Percentiles rank a stretch among this genome's conserved stretches.
phyloP scores from a whole-genome alignment of 2,888 invertebrate species.

The Plagodis pulveraria region DNA sequence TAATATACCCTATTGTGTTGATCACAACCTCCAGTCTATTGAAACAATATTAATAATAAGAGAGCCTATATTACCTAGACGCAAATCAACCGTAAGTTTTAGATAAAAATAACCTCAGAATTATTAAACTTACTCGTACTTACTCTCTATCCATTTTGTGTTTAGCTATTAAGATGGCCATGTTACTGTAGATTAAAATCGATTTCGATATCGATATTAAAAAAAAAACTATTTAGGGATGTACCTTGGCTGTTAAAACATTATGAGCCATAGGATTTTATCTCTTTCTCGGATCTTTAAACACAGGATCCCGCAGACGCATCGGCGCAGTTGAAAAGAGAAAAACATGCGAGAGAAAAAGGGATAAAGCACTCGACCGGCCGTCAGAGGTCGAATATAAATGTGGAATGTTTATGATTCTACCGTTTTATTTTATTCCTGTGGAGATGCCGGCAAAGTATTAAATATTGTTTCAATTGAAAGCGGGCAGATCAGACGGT shows the following conservation, averaged over 20 bases:
- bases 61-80: too few relatives aligned
- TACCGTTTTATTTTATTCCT: slow-evolving; percentile 84
- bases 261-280: slow-evolving; percentile 81
- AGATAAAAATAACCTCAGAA: too few relatives aligned
- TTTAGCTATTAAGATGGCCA: slow-evolving; percentile 19
- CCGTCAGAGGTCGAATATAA: slow-evolving; percentile 83
- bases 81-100: too few relatives aligned
- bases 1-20: too few relatives aligned
- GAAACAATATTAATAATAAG: too few relatives aligned
- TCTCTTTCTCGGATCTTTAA: slow-evolving; percentile 75
- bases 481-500: slow-evolving; percentile 77
- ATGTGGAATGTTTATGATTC: slow-evolving; percentile 85
- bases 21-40: too few relatives aligned
- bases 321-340: slow-evolving; percentile 73
- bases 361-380: slow-evolving; percentile 59
- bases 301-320: slow-evolving; percentile 74
- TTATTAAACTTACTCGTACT: slow-evolving; percentile 4
- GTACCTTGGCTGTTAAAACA: slow-evolving; percentile 76
- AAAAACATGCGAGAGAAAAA: slow-evolving; percentile 49
- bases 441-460: slow-evolving; percentile 76
- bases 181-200: slow-evolving; percentile 29
- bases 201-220: slow-evolving; percentile 40
- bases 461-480: slow-evolving; percentile 85
- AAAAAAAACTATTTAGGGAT: slow-evolving; percentile 39
- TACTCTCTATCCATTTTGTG: slow-evolving; percentile 6